Evolutionary conservation across 2,888 invertebrate species (phyloP).

Genomic region (Drosophila setosimentum): DNA sequence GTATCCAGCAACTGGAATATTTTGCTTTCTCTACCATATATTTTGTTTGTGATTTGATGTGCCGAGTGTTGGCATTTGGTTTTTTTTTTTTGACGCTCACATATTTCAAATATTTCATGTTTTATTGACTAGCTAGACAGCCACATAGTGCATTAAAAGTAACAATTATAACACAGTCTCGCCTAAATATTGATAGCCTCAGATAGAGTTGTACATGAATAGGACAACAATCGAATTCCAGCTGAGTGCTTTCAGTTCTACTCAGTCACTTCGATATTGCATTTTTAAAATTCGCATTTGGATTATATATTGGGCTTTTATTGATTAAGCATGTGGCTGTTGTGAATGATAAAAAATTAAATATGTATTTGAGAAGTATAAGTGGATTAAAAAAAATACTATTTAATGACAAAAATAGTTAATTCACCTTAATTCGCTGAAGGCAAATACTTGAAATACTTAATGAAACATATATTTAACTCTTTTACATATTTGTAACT

Average conservation of each 20-base stretch:
- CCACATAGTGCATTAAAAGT: conserved; percentile 14
- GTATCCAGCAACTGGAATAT: conserved; percentile 43
- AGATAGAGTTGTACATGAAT: background rate
- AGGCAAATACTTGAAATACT: background rate
- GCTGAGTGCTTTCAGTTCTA: conserved; percentile 30
- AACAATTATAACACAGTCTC: conserved; percentile 34
- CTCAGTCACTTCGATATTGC: conserved; percentile 57
- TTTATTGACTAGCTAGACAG: conserved; percentile 67
- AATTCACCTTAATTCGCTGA: too few relatives aligned
- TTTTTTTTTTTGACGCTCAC: conserved; percentile 59
- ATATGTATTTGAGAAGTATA: conserved; percentile 6
- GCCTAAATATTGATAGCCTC: background rate
- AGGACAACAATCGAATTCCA: conserved; percentile 53
- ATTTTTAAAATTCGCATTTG: conserved; percentile 41
- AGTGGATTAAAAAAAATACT: conserved; percentile 8
- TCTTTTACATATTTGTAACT: background rate
- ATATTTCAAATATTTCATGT: conserved; percentile 77
- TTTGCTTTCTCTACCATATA: conserved; percentile 4
- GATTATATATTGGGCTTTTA: conserved; percentile 27
- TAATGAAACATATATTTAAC: background rate
- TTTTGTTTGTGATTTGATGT: conserved; percentile 39
- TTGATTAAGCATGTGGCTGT: conserved; percentile 20
- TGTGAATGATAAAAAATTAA: background rate
- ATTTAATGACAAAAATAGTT: background rate
- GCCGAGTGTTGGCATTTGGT: conserved; percentile 70